A percentile compares a stretch with the other conserved stretches of the same genome.
These are phyloP conservation scores for Syrmaticus mikado DNA, from an alignment of 2,113 vertebrate genomes.

Conservation along the genomic window DNA sequence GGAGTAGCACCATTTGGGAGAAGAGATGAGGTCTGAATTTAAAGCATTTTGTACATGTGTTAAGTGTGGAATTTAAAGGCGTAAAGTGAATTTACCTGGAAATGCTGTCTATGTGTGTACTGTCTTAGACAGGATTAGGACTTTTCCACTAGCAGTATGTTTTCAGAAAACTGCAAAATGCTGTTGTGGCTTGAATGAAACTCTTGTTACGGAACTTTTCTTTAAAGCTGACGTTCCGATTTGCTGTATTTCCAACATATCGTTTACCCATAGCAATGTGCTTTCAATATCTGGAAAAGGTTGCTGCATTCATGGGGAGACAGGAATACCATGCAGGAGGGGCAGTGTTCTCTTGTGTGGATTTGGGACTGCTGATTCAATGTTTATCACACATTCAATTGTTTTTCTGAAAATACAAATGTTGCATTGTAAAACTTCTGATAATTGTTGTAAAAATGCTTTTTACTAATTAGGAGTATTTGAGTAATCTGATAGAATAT, in stretches of 20 bases:
- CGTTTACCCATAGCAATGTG: neutral
- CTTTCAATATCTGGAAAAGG: neutral
- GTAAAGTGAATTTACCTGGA: neutral
- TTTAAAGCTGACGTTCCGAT: neutral
- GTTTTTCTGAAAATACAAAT: neutral
- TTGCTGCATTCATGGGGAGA: neutral
- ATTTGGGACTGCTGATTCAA: neutral
- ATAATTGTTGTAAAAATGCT: neutral
- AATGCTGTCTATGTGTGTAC: neutral
- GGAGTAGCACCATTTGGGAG: neutral
- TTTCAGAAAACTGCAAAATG: neutral
- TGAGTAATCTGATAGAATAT: neutral
- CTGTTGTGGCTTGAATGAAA: neutral
- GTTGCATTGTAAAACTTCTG: neutral
- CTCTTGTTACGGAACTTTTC: neutral
- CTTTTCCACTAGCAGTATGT: neutral
- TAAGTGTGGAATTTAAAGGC: neutral
- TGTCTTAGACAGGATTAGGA: neutral
- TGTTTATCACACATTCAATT: neutral
- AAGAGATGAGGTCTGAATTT: neutral
- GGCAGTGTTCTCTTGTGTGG: neutral
- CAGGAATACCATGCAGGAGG: accelerated
- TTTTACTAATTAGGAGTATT: neutral
- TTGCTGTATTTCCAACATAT: neutral
- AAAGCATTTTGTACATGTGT: neutral